phyloP scores from a whole-genome alignment of 2,888 invertebrate species.

The Rhagophthalmus giganteus region DNA sequence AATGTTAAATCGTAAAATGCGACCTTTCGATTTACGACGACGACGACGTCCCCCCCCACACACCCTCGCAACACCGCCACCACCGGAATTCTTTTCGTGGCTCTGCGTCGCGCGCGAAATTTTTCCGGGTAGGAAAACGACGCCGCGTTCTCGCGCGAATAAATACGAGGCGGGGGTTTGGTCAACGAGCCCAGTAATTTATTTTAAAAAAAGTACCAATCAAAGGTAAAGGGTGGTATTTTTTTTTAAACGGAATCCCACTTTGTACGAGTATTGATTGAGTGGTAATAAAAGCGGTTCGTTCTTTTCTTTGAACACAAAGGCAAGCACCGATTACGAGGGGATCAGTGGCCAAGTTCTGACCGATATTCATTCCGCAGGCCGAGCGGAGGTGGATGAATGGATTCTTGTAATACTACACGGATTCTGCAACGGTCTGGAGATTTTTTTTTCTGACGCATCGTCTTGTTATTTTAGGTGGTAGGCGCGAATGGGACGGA shows the following conservation, averaged over 20 bases:
- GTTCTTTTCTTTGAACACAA: conserved; percentile 25
- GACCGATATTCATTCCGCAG: conserved; percentile 22
- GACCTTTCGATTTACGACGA: too few relatives aligned
- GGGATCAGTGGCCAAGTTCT: conserved; percentile 28
- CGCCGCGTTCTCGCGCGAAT: not conserved
- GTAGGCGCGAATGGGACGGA: conserved; percentile 15
- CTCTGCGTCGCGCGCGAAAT: too few relatives aligned
- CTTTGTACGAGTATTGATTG: conserved; percentile 27
- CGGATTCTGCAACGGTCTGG: conserved; percentile 19
- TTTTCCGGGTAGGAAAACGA: not conserved
- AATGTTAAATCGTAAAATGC: too few relatives aligned
- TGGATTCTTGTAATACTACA: conserved; percentile 22
- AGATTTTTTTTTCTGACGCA: conserved; percentile 19
- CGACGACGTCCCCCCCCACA: too few relatives aligned
- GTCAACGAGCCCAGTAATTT: too few relatives aligned
- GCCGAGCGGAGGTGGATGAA: conserved; percentile 18
- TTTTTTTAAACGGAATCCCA: conserved; percentile 15
- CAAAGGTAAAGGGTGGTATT: conserved; percentile 1
- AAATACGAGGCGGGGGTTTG: not conserved
- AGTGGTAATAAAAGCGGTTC: conserved; percentile 22
- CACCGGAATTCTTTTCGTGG: too few relatives aligned
- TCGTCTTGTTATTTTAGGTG: conserved; percentile 24
- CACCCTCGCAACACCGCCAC: too few relatives aligned
- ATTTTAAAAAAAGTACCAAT: conserved; percentile 9
- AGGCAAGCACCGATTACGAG: conserved; percentile 25